Base-by-base conservation (phyloP, 1,140 invertebrate genomes). In the Ectropis grisescens region DNA sequence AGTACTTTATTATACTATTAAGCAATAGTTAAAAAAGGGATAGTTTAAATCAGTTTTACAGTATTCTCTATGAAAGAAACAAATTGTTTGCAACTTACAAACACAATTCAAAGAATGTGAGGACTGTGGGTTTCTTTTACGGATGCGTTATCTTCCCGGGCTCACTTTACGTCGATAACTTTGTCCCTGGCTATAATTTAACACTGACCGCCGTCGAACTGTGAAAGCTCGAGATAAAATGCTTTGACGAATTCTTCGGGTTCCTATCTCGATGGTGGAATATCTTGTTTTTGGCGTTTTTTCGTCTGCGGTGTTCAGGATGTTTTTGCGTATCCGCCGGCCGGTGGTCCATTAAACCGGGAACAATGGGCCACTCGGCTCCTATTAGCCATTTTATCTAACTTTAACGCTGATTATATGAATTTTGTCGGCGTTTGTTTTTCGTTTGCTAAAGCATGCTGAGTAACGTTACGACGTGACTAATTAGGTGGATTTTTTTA, bases 291-390 rank as follows among this genome's bases (percentile, higher is more conserved):
- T 74, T 71, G 43, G 49, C 62, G 56, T 41, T 67, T 76, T 74
- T 75, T 69, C 59, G 6, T 26, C 51, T 47, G 54, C 51, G 54
- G 61, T 55, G 50, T 64, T 67, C 60, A 50, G 37, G 54, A 58
- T 31, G 71, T 80, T 75, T 80, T 75, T 78, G 72, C 74, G 43
- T 46, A 50, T 53, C 50, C 44, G 47, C 35, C 61, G 36, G 60
- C 57, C 68, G 74, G 74, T 75, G 69, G 71, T 75, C 71, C 70
- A 76, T 75, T 72, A 76, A 65, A 50, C 33, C 29, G 58, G 56
- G 66, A 75, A 76, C 71, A 80, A 80, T 76, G 67, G 71, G 35
- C 60, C 59, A 60, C 62, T 74, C 54, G 50, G 50, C 58, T 62
- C 64, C 58, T 71, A 67, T 69, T 72, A 66, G 59, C 60, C 48